Evolutionary conservation across 1,140 invertebrate genomes (phyloP).

Genomic region (Lordiphosa mommai): DNA sequence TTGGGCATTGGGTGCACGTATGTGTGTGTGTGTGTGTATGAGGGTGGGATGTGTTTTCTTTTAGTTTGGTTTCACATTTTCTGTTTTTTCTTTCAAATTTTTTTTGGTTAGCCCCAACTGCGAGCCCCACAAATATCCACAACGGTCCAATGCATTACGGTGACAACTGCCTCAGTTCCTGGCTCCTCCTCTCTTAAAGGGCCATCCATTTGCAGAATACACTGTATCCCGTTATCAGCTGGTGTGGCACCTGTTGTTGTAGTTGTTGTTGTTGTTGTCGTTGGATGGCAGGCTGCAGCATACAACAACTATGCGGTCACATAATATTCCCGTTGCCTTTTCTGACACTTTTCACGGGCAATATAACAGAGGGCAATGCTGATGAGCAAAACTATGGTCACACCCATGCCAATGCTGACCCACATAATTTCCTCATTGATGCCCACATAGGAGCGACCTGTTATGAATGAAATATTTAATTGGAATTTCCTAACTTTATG

Average conservation of each 20-base stretch:
- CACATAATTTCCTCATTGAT: constrained; percentile 93
- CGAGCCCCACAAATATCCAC: constrained; percentile 56
- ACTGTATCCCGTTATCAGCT: constrained; percentile 4
- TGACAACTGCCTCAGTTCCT: constrained; percentile 20
- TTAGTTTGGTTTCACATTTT: background rate
- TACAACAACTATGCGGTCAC: constrained; percentile 83
- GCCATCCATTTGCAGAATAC: constrained; percentile 34
- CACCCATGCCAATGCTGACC: constrained; percentile 91
- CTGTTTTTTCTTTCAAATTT: background rate
- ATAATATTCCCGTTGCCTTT: constrained; percentile 85
- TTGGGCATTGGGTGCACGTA: constrained; percentile 23
- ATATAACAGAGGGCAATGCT: constrained; percentile 90
- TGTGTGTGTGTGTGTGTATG: constrained; percentile 10
- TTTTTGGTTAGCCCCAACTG: constrained; percentile 47
- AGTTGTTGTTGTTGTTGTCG: constrained; percentile 2
- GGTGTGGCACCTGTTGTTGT: background rate
- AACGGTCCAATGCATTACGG: constrained; percentile 52
- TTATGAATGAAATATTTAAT: too few relatives aligned
- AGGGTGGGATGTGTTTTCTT: constrained; percentile 32
- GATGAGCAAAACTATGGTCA: constrained; percentile 89
- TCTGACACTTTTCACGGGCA: constrained; percentile 88
- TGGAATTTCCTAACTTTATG: constrained; percentile 1
- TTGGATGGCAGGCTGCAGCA: constrained; percentile 31
- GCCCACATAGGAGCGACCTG: constrained; percentile 88
- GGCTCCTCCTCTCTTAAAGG: too few relatives aligned